phyloP scores from a whole-genome alignment of 2,797 vertebrate species.

The Pelochelys cantorii region DNA sequence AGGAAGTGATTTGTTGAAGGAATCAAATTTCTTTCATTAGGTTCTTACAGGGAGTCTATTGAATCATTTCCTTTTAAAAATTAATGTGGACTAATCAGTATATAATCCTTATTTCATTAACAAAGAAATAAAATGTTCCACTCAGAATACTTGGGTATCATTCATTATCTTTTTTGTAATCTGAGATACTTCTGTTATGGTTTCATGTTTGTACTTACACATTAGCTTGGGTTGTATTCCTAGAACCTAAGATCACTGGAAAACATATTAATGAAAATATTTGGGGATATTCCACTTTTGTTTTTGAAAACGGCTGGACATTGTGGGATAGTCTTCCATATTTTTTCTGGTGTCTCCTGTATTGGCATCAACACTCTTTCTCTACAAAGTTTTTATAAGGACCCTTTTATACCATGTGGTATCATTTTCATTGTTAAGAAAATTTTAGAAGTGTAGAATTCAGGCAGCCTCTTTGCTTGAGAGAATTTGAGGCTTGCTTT shows the following conservation, averaged over 20 bases:
- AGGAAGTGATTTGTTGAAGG: background rate
- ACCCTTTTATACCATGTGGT: background rate
- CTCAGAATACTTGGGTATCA: background rate
- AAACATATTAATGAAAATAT: background rate
- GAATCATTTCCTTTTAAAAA: background rate
- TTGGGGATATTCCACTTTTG: background rate
- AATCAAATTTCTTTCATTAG: background rate
- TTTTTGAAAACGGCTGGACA: background rate
- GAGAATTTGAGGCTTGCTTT: too few relatives aligned
- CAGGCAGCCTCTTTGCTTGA: too few relatives aligned
- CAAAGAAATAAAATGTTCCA: background rate
- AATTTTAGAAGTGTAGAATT: too few relatives aligned
- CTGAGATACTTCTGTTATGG: background rate
- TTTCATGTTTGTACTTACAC: background rate
- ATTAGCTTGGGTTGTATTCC: background rate
- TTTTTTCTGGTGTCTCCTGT: too few relatives aligned
- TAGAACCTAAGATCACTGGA: background rate
- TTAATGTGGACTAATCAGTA: background rate
- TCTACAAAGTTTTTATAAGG: background rate
- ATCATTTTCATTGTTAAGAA: background rate
- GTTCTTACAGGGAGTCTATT: background rate
- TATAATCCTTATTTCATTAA: background rate
- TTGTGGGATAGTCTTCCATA: background rate
- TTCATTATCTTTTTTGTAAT: background rate
- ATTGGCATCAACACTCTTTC: rapidly evolving